Evolutionary conservation across 2,797 vertebrate genomes (phyloP).

Genomic region (Spinus pinus): DNA sequence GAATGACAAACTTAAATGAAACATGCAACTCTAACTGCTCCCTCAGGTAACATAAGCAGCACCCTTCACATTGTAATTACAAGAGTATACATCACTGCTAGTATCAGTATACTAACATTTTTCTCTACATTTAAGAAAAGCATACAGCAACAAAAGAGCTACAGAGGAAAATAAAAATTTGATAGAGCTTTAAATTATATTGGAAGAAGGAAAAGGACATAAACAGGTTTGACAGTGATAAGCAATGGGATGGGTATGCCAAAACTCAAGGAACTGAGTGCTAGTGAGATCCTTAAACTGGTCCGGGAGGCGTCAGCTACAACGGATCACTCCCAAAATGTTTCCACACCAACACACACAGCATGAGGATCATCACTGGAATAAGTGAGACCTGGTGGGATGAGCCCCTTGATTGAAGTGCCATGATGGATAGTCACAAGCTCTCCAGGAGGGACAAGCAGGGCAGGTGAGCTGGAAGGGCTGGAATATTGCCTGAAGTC

Average conservation of each 20-base stretch:
- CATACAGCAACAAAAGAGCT: not conserved
- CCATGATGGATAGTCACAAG: not conserved
- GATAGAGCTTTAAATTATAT: not conserved
- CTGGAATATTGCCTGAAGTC: not conserved
- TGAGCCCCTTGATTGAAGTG: not conserved
- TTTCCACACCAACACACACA: not conserved
- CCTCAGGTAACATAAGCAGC: not conserved
- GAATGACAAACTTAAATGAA: not conserved
- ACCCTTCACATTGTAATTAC: not conserved
- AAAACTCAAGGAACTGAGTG: not conserved
- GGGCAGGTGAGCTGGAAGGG: not conserved
- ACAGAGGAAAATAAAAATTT: not conserved
- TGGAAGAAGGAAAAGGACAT: not conserved
- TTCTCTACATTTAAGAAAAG: not conserved
- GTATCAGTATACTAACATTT: not conserved
- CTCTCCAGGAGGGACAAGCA: not conserved
- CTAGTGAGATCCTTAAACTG: not conserved
- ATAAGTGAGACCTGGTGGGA: not conserved
- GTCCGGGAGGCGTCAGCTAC: not conserved
- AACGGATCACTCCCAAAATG: accelerated
- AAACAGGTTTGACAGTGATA: not conserved
- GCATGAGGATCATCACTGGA: not conserved
- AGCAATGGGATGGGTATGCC: not conserved
- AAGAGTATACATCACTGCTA: not conserved
- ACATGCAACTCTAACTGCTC: not conserved